Percentiles rank a stretch among this genome's conserved stretches.
Evolutionary conservation across 2,797 vertebrate species (phyloP).

Genomic region (Anguilla obscura): DNA sequence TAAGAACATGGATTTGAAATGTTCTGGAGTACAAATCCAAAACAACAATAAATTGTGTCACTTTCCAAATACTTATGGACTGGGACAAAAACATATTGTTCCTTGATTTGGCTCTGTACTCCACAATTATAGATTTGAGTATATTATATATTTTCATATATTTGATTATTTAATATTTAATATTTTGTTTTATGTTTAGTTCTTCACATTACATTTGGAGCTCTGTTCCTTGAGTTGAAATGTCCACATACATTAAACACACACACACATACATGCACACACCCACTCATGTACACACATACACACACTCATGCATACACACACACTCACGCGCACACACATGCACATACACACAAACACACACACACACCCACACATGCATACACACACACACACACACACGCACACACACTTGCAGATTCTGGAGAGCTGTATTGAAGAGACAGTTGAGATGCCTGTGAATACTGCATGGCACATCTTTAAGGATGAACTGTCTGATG

Average conservation of each 20-base stretch:
- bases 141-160: not conserved
- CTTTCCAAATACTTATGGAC: not conserved
- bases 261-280: not conserved
- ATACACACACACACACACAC: constrained; percentile 26
- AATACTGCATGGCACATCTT: constrained; percentile 64
- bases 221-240: not conserved
- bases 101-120: too few species aligned
- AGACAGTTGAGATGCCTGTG: constrained; percentile 64
- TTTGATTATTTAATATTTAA: not conserved
- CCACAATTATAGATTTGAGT: not conserved
- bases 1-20: not conserved
- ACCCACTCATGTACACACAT: not conserved
- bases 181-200: not conserved
- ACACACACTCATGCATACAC: constrained; percentile 26
- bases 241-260: not conserved
- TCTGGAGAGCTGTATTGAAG: constrained; percentile 22
- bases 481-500: constrained; percentile 65
- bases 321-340: not conserved
- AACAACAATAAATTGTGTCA: not conserved
- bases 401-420: constrained; percentile 9
- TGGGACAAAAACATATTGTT: too few species aligned
- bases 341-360: not conserved
- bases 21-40: not conserved
- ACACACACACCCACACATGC: constrained; percentile 14
- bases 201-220: not conserved